Percentiles rank a stretch among this genome's conserved stretches.
phyloP scores from a whole-genome alignment of 1,140 invertebrate genomes.

The Aphelenchoides avenae region DNA sequence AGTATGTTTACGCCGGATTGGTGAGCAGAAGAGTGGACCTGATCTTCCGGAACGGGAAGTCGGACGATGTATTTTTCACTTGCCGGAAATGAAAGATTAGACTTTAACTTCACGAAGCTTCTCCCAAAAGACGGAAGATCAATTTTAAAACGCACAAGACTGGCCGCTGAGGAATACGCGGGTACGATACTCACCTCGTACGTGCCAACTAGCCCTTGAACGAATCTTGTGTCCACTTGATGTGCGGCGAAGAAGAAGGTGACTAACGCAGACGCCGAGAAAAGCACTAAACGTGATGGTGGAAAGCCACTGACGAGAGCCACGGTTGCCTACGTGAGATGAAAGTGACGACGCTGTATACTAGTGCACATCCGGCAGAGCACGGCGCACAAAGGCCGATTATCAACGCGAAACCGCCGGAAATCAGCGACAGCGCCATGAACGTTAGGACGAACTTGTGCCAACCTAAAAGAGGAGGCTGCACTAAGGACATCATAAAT shows the following conservation, averaged over 20 bases:
- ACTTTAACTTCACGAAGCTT: background rate
- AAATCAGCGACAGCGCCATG: slow-evolving; percentile 45
- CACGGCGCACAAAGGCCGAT: slow-evolving; percentile 56
- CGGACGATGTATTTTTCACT: no score
- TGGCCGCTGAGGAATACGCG: background rate
- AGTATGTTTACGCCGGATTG: no score
- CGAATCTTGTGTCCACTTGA: slow-evolving; percentile 47
- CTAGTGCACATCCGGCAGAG: slow-evolving; percentile 43
- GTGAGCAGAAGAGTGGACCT: no score
- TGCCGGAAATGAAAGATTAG: slow-evolving; percentile 24
- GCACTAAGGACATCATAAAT: slow-evolving; percentile 11
- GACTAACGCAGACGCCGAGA: slow-evolving; percentile 14
- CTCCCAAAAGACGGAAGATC: background rate
- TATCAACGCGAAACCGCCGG: slow-evolving; percentile 36
- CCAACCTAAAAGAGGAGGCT: slow-evolving; percentile 44
- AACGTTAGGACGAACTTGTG: slow-evolving; percentile 53
- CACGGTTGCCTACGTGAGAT: slow-evolving; percentile 52
- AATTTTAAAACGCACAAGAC: background rate
- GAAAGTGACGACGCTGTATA: slow-evolving; percentile 49
- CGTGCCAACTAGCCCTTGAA: slow-evolving; percentile 45
- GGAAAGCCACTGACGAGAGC: slow-evolving; percentile 11
- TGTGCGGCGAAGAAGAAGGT: slow-evolving; percentile 51
- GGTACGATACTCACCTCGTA: slow-evolving; percentile 38
- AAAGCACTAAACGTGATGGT: slow-evolving; percentile 32
- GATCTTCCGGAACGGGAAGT: no score